A percentile compares a stretch with the other conserved stretches of the same genome.
These are phyloP conservation scores for Cerceris ruficornis DNA, from an alignment of 2,888 invertebrate genomes.

Conservation along the genomic window DNA sequence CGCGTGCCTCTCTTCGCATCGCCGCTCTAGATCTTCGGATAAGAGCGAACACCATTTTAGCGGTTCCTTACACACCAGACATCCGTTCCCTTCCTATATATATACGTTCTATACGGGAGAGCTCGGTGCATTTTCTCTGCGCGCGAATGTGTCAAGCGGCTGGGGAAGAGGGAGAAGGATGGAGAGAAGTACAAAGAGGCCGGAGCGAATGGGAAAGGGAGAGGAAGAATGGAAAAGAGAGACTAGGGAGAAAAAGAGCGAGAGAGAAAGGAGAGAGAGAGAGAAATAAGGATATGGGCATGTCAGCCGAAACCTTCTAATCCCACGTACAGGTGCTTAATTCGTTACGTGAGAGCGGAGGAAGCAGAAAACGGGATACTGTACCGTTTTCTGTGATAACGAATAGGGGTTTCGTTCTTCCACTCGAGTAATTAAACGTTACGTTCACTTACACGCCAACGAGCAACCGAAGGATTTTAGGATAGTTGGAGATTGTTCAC, in stretches of 20 bases:
- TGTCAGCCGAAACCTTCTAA: constrained; percentile 61
- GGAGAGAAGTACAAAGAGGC: background rate
- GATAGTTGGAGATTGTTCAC: no score
- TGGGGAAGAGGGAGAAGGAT: constrained; percentile 31
- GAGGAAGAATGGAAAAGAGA: constrained; percentile 1
- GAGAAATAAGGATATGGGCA: constrained; percentile 34
- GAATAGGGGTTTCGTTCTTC: constrained; percentile 49
- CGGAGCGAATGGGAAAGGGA: constrained; percentile 8
- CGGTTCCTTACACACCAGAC: constrained; percentile 82
- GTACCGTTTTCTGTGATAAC: constrained; percentile 66
- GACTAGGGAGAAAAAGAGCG: constrained; percentile 5
- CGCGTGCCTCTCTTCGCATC: constrained; percentile 81
- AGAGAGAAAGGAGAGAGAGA: constrained; percentile 22
- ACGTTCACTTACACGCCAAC: background rate
- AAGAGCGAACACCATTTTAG: constrained; percentile 82
- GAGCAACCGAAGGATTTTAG: no score
- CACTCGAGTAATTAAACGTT: constrained; percentile 33
- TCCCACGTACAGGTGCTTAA: constrained; percentile 61
- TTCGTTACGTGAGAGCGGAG: constrained; percentile 63
- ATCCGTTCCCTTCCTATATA: constrained; percentile 79
- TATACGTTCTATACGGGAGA: constrained; percentile 43
- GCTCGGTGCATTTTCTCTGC: constrained; percentile 65
- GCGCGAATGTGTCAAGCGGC: constrained; percentile 63
- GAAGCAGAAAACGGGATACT: constrained; percentile 61
- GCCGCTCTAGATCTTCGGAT: constrained; percentile 82